Conservation (phyloP, 2,888 invertebrate species). For the Temnothorax rugatulus region DNA sequence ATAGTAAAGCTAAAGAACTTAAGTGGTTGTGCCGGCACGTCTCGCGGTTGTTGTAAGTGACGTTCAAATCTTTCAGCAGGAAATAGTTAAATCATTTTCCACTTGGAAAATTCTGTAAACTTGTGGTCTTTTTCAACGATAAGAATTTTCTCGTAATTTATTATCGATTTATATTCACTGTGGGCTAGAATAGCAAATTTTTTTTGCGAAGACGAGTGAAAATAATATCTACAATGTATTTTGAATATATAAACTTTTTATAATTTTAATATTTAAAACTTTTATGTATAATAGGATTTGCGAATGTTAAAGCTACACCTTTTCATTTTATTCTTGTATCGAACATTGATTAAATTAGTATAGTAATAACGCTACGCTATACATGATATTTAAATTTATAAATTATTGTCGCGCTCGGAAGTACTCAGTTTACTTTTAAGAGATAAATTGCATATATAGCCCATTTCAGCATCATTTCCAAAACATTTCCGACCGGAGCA, state of each 20-base stretch:
- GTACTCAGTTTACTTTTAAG: neutral
- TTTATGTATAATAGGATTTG: no score
- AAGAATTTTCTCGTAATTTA: constrained; percentile 17
- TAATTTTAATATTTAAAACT: neutral
- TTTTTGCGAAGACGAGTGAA: neutral
- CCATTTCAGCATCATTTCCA: constrained; percentile 12
- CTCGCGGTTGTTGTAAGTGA: neutral
- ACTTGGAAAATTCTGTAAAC: constrained; percentile 3
- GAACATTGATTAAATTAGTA: constrained; percentile 23
- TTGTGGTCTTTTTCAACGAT: neutral
- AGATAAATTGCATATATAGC: constrained; percentile 33
- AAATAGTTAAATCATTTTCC: neutral
- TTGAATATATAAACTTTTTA: neutral
- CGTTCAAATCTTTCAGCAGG: neutral
- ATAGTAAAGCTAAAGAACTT: constrained; percentile 55
- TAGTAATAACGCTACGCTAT: neutral
- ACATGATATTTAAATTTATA: neutral
- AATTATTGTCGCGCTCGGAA: neutral
- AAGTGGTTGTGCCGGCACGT: constrained; percentile 40
- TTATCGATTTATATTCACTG: neutral
- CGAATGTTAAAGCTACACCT: neutral
- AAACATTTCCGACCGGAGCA: constrained; percentile 56
- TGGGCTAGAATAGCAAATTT: neutral
- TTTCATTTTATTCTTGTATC: neutral
- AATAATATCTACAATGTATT: neutral